phyloP scores from a whole-genome alignment of 64 coral and sea anemone genomes.

The Montipora foliosa region DNA sequence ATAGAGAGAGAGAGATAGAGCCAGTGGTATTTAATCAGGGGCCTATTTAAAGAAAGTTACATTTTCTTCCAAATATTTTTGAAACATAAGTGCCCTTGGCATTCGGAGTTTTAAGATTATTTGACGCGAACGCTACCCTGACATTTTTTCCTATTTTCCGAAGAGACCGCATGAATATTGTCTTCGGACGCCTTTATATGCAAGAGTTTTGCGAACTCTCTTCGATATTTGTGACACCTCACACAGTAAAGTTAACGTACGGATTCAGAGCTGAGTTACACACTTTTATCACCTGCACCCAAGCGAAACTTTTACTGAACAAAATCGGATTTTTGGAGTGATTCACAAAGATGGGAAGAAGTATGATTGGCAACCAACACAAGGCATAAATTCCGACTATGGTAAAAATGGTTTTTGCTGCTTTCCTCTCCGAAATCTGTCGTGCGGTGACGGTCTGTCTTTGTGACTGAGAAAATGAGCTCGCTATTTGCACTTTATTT shows the following conservation, averaged over 20 bases:
- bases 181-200: neutral
- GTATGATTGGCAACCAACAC: neutral
- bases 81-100: no score
- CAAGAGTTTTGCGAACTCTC: constrained; percentile 15
- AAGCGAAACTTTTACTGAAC: neutral
- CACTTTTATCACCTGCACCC: neutral
- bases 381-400: constrained; percentile 14
- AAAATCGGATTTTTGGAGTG: neutral
- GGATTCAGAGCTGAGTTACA: constrained; percentile 41
- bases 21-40: no score
- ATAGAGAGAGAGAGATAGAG: no score
- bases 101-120: no score
- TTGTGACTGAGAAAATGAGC: neutral
- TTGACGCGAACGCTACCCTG: no score
- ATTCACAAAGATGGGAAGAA: neutral
- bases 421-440: constrained; percentile 8
- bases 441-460: neutral
- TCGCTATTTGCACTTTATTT: constrained; percentile 23
- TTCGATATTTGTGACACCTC: constrained; percentile 16
- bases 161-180: neutral
- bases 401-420: constrained; percentile 9
- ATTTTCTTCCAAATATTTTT: no score
- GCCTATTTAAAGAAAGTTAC: no score
- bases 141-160: neutral
- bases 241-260: constrained; percentile 23